Evolutionary conservation across 2,113 vertebrate species (phyloP).

Genomic region (Ceyx melanurus): DNA sequence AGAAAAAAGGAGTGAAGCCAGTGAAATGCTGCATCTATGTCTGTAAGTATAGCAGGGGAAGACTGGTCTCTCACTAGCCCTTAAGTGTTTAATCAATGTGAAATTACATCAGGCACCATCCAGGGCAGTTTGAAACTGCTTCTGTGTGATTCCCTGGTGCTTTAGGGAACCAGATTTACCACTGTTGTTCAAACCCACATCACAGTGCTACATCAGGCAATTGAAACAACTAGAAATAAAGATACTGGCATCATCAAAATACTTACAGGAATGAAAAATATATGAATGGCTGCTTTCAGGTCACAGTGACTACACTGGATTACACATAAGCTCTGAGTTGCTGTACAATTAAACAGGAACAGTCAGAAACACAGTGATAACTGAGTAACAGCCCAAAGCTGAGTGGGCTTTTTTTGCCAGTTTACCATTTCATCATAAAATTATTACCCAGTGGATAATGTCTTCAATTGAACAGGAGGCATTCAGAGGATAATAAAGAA

Average conservation of each 20-base stretch:
- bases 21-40: not conserved
- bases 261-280: not conserved
- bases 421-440: not conserved
- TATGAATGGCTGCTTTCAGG: not conserved
- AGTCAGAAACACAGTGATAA: not conserved
- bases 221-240: not conserved
- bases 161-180: not conserved
- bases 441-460: not conserved
- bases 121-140: not conserved
- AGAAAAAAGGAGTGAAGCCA: not conserved
- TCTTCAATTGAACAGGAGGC: not conserved
- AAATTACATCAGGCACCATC: not conserved
- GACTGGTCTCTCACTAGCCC: not conserved
- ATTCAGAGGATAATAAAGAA: not conserved
- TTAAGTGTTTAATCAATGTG: rapidly evolving
- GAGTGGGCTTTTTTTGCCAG: not conserved
- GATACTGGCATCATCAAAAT: not conserved
- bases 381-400: not conserved
- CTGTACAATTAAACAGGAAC: not conserved
- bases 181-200: not conserved
- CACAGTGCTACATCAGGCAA: not conserved
- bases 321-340: not conserved
- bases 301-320: not conserved
- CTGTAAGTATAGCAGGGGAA: not conserved
- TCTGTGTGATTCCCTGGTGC: not conserved